These are phyloP conservation scores for Campylomormyrus tamandua DNA, from an alignment of 2,113 vertebrate species.

Conservation along the genomic window DNA sequence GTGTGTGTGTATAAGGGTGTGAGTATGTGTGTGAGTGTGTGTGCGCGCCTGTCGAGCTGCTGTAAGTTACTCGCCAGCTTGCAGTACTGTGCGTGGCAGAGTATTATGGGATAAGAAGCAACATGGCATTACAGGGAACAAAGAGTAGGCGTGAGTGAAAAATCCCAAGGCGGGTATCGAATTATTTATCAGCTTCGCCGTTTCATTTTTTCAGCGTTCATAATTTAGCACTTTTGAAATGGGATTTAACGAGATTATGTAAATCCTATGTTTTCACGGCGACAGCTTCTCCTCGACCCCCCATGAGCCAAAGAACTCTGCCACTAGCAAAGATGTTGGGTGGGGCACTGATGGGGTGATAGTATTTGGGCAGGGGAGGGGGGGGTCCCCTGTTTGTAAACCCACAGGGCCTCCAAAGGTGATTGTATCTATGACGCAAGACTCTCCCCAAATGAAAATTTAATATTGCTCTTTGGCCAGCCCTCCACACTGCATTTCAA, in stretches of 20 bases:
- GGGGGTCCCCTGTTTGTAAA: background rate
- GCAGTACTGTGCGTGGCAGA: background rate
- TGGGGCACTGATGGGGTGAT: background rate
- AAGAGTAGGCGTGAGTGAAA: background rate
- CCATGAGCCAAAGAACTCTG: background rate
- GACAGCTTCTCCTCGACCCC: slow-evolving; percentile 11
- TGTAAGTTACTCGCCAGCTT: background rate
- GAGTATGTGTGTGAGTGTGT: background rate
- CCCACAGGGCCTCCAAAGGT: background rate
- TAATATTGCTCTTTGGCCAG: background rate
- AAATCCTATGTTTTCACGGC: slow-evolving; percentile 21
- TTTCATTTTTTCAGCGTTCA: slow-evolving; percentile 11
- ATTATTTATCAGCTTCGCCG: slow-evolving; percentile 14
- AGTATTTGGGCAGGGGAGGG: background rate
- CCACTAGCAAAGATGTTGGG: background rate
- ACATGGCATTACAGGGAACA: slow-evolving; percentile 1
- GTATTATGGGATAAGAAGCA: background rate
- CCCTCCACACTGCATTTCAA: background rate
- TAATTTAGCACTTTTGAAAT: slow-evolving; percentile 14
- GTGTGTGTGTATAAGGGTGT: background rate
- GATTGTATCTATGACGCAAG: background rate
- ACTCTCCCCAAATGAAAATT: background rate
- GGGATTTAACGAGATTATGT: slow-evolving; percentile 26
- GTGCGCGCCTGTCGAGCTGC: background rate
- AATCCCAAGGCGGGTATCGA: background rate